Base-by-base conservation (phyloP, 2,113 vertebrate species). In the Brachyhypopomus gauderio region DNA sequence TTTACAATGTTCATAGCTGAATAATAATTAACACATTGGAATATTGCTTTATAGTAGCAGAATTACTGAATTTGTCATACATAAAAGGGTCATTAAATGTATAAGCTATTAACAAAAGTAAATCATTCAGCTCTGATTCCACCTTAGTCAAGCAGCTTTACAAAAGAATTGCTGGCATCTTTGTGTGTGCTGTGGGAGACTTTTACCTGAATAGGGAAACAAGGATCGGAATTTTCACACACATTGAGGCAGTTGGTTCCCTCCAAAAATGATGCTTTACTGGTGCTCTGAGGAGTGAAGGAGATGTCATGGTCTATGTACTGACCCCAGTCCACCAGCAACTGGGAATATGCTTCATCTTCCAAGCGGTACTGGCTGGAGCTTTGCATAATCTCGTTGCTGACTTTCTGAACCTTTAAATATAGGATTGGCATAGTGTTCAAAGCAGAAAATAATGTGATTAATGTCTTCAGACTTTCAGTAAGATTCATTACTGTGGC, bases 251-350 rank as follows among this genome's bases (percentile, higher is more conserved):
- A 98, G 58, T 95, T 89, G 0, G 16, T 41, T 2, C 87, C 88
- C 1, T 71, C 90, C 25, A 80, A 59, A 45, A 91, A 89, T 0
- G 87, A 20, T 0, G 83, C 72, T 25, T 36, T 86, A 52, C 89
- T 90, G 63, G 87, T 85, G 85, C 92, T 96, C 87, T 98, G 96
- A 0, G 96, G 97, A 4, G 96, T 98, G 74, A 96, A 95, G 9
- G 95, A 89, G 0, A 99, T 89, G 87, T 99, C 97, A 8, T 99
- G 98, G 85, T 88, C 93, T 8, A 97, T 94, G 75, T 97, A 99
- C 83, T 99, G 98, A 16, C 97, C 98, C 97, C 96, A 99, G 2
- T 92, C 95, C 79, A 92, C 94, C 79, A 99, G 90, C 86, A 98
- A 89, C n/a, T 96, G 95, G 3, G 95, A 95, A 78, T 96, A 95